Evolutionary conservation across 1,140 invertebrate genomes (phyloP).

Genomic region (Zelostemma sp.): DNA sequence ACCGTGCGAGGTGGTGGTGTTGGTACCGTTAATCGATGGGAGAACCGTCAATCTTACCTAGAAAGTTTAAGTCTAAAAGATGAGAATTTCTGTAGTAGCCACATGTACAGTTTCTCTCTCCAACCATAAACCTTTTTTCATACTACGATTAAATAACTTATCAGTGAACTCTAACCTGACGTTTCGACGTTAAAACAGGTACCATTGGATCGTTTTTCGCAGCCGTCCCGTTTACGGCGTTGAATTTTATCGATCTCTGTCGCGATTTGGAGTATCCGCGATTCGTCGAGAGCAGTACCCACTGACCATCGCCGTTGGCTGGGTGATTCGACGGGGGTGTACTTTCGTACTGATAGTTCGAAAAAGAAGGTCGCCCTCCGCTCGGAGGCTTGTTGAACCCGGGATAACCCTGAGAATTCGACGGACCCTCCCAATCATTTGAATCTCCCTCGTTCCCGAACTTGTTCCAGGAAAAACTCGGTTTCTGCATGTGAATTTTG

Average conservation of each 20-base stretch:
- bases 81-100: slow-evolving; percentile 46
- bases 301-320: slow-evolving; percentile 77
- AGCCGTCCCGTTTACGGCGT: slow-evolving; percentile 60
- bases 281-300: slow-evolving; percentile 82
- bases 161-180: slow-evolving; percentile 60
- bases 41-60: slow-evolving; percentile 79
- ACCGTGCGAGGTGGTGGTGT: slow-evolving; percentile 80
- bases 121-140: no score
- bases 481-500: slow-evolving; percentile 47
- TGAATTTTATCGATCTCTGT: slow-evolving; percentile 65
- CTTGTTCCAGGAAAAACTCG: slow-evolving; percentile 58
- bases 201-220: slow-evolving; percentile 28
- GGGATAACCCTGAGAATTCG: slow-evolving; percentile 36
- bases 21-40: slow-evolving; percentile 76
- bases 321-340: slow-evolving; percentile 71
- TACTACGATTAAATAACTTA: no score
- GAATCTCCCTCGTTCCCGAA: slow-evolving; percentile 47
- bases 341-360: slow-evolving; percentile 64
- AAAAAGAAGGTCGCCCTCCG: slow-evolving; percentile 53
- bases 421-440: slow-evolving; percentile 50
- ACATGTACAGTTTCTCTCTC: neutral
- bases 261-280: slow-evolving; percentile 76
- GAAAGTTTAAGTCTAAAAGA: slow-evolving; percentile 52
- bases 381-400: slow-evolving; percentile 42
- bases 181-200: slow-evolving; percentile 61